A percentile compares a stretch with the other conserved stretches of the same genome.
phyloP scores from a whole-genome alignment of 2,797 vertebrate species.

The Cheirogaleus major region DNA sequence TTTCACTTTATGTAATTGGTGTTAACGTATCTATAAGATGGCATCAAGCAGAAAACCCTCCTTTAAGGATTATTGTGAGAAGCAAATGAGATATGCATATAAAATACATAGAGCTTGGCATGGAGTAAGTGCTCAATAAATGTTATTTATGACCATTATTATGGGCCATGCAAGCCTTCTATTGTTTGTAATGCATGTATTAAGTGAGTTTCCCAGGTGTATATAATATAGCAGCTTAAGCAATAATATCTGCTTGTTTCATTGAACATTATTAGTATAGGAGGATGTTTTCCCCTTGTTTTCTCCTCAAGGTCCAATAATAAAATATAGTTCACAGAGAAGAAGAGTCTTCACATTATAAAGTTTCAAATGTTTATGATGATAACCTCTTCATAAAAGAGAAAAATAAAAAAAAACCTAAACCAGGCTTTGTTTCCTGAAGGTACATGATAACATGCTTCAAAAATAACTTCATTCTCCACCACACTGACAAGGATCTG shows the following conservation, averaged over 20 bases:
- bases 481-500: background rate
- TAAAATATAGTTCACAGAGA: background rate
- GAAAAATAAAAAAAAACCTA: background rate
- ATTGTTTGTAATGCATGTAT: background rate
- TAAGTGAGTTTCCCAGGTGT: background rate
- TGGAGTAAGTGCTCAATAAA: background rate
- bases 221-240: background rate
- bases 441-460: background rate
- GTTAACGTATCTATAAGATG: background rate
- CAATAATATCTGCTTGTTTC: background rate
- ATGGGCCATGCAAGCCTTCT: background rate
- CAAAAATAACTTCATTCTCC: constrained; percentile 27
- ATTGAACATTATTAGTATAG: background rate
- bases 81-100: background rate
- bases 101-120: background rate
- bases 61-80: background rate
- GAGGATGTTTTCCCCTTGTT: background rate
- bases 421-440: constrained; percentile 23
- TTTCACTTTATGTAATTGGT: background rate
- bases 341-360: background rate
- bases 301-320: background rate
- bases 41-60: background rate
- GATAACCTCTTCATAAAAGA: background rate
- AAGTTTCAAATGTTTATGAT: background rate
- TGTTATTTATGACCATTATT: background rate